Evolutionary conservation across 2,113 vertebrate genomes (phyloP).

Genomic region (Acanthochromis polyacanthus): DNA sequence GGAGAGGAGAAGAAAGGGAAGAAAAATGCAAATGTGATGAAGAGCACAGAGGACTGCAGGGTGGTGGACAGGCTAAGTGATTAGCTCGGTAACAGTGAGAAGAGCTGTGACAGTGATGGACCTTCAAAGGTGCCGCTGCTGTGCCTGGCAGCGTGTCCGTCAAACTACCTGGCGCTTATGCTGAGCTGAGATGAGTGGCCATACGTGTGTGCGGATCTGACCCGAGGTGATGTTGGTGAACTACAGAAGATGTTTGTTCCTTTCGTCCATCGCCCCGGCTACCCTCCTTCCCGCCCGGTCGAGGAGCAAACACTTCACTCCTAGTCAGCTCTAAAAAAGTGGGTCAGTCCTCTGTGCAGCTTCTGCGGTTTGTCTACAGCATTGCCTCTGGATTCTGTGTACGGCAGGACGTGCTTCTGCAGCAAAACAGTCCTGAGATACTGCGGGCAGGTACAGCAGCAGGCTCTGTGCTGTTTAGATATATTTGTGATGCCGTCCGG

Average conservation of each 20-base stretch:
- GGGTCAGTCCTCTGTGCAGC: slow-evolving; percentile 75
- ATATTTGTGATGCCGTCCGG: neutral
- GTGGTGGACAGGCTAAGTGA: slow-evolving; percentile 44
- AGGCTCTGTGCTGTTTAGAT: neutral
- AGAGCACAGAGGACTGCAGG: slow-evolving; percentile 7
- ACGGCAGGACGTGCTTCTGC: slow-evolving; percentile 22
- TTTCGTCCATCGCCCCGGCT: slow-evolving; percentile 16
- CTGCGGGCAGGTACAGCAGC: slow-evolving; percentile 14
- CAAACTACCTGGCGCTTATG: slow-evolving; percentile 32
- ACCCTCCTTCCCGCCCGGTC: slow-evolving; percentile 26
- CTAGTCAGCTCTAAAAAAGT: slow-evolving; percentile 76
- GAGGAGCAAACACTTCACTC: slow-evolving; percentile 56
- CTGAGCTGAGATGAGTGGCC: neutral
- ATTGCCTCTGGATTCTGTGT: slow-evolving; percentile 25
- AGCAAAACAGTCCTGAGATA: slow-evolving; percentile 17
- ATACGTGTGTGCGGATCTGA: slow-evolving; percentile 3
- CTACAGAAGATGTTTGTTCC: slow-evolving; percentile 35
- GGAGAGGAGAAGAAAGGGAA: neutral
- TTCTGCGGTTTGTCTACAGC: slow-evolving; percentile 36
- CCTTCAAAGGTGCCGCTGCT: slow-evolving; percentile 11
- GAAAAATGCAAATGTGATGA: slow-evolving; percentile 49
- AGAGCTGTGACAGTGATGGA: slow-evolving; percentile 39
- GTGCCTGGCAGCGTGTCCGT: slow-evolving; percentile 23
- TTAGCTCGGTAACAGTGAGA: slow-evolving; percentile 51
- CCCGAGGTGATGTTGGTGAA: slow-evolving; percentile 23